Conservation (phyloP, 1,140 invertebrate species). For the Pseudachorutes palmiensis region DNA sequence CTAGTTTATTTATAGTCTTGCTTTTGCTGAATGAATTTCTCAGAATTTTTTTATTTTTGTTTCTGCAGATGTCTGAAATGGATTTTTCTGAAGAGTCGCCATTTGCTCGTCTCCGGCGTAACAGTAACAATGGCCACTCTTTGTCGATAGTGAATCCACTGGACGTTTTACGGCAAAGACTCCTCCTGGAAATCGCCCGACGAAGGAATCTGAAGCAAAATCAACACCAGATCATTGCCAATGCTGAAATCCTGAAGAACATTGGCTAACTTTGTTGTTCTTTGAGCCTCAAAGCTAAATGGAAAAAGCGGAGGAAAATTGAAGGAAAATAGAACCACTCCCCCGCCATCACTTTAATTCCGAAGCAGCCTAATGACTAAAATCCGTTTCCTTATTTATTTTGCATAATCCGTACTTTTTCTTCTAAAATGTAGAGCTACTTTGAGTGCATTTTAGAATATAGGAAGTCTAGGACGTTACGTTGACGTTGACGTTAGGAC, state of each 20-base stretch:
- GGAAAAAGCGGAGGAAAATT: neutral
- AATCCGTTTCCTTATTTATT: neutral
- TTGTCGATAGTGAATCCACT: conserved; percentile 41
- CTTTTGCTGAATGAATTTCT: no score
- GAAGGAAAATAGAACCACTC: neutral
- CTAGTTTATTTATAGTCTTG: no score
- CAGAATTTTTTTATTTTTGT: no score
- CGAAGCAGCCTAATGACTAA: no score
- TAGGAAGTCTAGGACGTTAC: no score
- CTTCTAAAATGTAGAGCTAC: no score
- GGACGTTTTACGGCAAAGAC: conserved; percentile 40
- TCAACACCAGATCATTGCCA: conserved; percentile 40
- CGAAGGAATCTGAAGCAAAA: conserved; percentile 36
- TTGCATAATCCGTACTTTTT: neutral
- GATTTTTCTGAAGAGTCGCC: neutral
- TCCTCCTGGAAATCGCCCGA: conserved; percentile 40
- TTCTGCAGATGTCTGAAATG: neutral
- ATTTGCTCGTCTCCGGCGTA: conserved; percentile 9
- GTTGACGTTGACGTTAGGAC: no score
- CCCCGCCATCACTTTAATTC: neutral
- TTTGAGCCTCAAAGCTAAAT: neutral
- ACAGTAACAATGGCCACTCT: conserved; percentile 37
- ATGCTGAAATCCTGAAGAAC: conserved; percentile 39
- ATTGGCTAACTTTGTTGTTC: conserved; percentile 32
- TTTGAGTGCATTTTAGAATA: no score